Base-by-base conservation (phyloP, 2,888 invertebrate species). In the Diarsia rubi region DNA sequence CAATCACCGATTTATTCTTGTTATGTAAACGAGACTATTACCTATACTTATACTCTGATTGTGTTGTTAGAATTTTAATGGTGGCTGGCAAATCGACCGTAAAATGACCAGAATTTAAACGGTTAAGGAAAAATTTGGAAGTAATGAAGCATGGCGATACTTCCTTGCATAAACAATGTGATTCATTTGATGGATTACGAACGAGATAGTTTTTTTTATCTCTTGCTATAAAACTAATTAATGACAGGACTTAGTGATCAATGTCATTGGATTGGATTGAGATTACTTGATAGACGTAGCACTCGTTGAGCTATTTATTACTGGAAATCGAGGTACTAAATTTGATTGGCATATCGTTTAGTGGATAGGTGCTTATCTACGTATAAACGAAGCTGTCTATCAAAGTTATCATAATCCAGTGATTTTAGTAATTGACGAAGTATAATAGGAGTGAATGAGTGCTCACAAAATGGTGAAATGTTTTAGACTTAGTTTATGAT, bases 1-100 rank as follows among this genome's bases (percentile, higher is more conserved):
- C 88, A 83, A 85, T 89, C 86, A 88, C 86, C 88, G 86, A 82
- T 82, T 78, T 81, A 81, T 64, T 72, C 62, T 69, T 79, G 73
- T 87, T 88, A 88, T 88, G 82, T 88, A 86, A 87, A 87, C 78
- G 73, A 85, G 69, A 69, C 79, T 76, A 86, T 87, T 89, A n/a
- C n/a, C n/a, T n/a, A 88, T 87, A 73, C 42, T 63, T 11, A 65
- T 73, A 78, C 54, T 66, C 37, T 79, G 70, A 81, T 83, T 87
- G 75, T 75, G 73, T 77, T 81, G 77, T 83, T 83, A 75, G 75
- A 85, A 83, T 87, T 83, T 77, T 79, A 88, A 87, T 80, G 79
- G 77, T 73, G 81, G 71, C 70, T 70, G 73, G 63, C 71, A 82
- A 76, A 75, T 86, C 66, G 59, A 79, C 80, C 84, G 81, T 82